These are phyloP conservation scores for Amblyraja radiata DNA, from an alignment of 2,797 vertebrate species.

Conservation along the genomic window DNA sequence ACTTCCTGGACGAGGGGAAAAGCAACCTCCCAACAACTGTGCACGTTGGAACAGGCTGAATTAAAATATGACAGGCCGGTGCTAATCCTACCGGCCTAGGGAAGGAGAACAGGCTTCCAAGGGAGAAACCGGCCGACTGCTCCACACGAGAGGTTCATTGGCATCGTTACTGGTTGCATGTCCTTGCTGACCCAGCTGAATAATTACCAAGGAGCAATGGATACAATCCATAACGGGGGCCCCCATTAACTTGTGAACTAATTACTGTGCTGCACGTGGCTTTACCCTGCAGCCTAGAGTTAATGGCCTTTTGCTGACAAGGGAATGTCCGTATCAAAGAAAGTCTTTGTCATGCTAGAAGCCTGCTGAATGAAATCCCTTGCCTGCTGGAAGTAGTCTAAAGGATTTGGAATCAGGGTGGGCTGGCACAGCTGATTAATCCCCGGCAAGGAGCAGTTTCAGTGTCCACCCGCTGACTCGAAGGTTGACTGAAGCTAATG, in stretches of 20 bases:
- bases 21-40: background rate
- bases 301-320: background rate
- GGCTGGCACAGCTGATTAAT: background rate
- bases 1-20: background rate
- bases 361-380: background rate
- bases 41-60: background rate
- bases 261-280: background rate
- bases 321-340: background rate
- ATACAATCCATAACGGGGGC: background rate
- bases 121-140: background rate
- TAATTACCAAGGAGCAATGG: background rate
- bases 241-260: background rate
- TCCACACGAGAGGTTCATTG: background rate
- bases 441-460: too few relatives aligned
- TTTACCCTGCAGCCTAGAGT: background rate
- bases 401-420: background rate
- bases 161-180: background rate
- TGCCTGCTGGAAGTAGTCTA: background rate
- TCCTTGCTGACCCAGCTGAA: background rate
- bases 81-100: background rate
- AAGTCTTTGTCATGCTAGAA: background rate
- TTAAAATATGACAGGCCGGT: background rate
- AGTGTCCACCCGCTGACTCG: too few relatives aligned
- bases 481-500: too few relatives aligned
- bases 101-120: background rate